Percentiles rank a stretch among this genome's conserved stretches.
Evolutionary conservation across 1,140 invertebrate species (phyloP).

Genomic region (Nasonia longicornis): DNA sequence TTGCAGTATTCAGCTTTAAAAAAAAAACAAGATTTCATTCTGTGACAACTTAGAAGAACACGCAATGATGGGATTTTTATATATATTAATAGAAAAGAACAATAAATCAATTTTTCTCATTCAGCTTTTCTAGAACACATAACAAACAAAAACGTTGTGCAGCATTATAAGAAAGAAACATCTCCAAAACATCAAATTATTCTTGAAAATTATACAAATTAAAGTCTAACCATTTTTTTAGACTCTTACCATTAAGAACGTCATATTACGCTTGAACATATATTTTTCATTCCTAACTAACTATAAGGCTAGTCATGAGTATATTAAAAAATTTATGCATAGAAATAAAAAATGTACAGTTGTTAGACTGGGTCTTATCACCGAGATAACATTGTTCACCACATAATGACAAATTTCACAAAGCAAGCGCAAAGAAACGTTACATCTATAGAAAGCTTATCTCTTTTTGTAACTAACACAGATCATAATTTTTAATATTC

Average conservation of each 20-base stretch:
- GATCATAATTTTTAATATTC: constrained; percentile 31
- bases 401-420: constrained; percentile 22
- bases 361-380: constrained; percentile 14
- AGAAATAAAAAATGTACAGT: constrained; percentile 35
- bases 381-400: constrained; percentile 7
- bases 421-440: constrained; percentile 27
- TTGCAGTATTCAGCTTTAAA: constrained; percentile 34
- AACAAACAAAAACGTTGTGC: constrained; percentile 24
- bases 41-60: constrained; percentile 51
- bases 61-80: constrained; percentile 50
- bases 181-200: neutral
- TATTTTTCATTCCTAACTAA: neutral
- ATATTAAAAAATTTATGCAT: constrained; percentile 35
- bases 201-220: constrained; percentile 45
- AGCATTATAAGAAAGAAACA: constrained; percentile 27
- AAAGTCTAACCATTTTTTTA: constrained; percentile 2
- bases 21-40: constrained; percentile 40
- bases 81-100: constrained; percentile 30
- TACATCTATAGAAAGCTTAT: neutral
- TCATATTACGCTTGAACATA: neutral
- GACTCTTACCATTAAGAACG: constrained; percentile 32
- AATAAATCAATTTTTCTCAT: constrained; percentile 25
- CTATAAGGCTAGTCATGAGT: constrained; percentile 19
- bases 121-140: constrained; percentile 35
- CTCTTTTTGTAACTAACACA: constrained; percentile 28